These are phyloP conservation scores for Parapsyche elsis DNA, from an alignment of 1,140 invertebrate species.

Conservation along the genomic window DNA sequence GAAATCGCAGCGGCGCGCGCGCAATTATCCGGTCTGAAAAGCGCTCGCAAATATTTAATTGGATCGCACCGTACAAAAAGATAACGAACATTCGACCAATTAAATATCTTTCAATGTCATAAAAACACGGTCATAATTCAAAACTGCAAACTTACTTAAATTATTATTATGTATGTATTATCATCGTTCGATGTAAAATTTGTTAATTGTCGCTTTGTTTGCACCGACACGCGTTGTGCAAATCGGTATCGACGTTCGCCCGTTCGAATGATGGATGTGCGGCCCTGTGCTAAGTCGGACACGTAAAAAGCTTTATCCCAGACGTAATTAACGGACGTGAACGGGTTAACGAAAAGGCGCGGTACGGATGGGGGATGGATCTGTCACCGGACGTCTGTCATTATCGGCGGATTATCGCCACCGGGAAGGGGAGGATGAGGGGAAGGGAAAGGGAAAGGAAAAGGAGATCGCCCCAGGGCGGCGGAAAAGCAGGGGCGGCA, in stretches of 20 bases:
- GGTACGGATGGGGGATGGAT: neutral
- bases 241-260: too few relatives aligned
- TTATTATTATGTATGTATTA: too few relatives aligned
- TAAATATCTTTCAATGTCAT: too few relatives aligned
- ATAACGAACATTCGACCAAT: neutral
- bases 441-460: neutral
- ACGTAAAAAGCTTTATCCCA: neutral
- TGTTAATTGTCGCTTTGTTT: too few relatives aligned
- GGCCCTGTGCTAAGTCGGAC: neutral
- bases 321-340: constrained; percentile 4
- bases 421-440: neutral
- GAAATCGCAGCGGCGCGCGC: neutral
- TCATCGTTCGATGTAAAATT: too few relatives aligned
- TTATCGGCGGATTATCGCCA: constrained; percentile 40
- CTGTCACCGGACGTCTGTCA: constrained; percentile 11
- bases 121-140: too few relatives aligned
- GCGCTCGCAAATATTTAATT: constrained; percentile 13
- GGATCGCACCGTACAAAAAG: constrained; percentile 7
- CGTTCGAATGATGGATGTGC: neutral
- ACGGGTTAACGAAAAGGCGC: constrained; percentile 1
- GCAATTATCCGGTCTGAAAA: constrained; percentile 28
- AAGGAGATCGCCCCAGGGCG: neutral
- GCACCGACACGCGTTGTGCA: too few relatives aligned
- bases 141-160: too few relatives aligned
- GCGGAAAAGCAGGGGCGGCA: neutral